Evolutionary conservation across 2,888 invertebrate genomes (phyloP), one percentile per base, ranked within the genome.

Genomic region (Cremastinae sp.): DNA sequence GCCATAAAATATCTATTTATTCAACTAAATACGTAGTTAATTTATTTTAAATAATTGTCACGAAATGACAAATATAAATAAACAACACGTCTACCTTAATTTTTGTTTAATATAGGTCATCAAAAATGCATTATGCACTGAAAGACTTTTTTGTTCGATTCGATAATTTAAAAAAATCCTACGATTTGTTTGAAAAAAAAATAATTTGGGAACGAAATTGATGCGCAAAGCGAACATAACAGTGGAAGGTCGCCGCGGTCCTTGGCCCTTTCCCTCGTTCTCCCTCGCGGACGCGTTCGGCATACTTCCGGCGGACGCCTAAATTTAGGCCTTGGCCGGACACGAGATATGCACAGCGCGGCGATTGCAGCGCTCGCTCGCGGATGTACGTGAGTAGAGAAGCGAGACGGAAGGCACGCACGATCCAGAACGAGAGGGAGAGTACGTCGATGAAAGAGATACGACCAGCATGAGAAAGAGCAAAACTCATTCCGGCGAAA

Each of bases 241-340:
- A 68, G 62, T 64, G 72, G 75, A 75, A 72, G 75, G 75, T 68
- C 75, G 68, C 68, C 51, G 51, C 58, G 56, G 62, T 64, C 61
- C 72, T 76, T 76, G 53, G 69, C 64, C 59, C 64, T 68, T 69
- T 53, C 69, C 59, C 72, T 45, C 53, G 45, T 76, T 64, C 69
- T 59, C 69, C 51, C 59, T 53, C 22, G 56, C 64, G 51, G 72
- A n/a, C 45, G 62, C 64, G 73, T 64, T 69, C 72, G 72, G 72
- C 76, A 69, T 64, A 59, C 76, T 76, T 84, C 84, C 84, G 84
- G 80, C 80, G 83, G 81, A 82, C 82, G 81, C 84, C 85, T 82
- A 85, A 84, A 84, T 84, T 85, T 85, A 82, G 82, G 82, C 81
- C 78, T 79, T 77, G 71, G 74, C 66, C 80, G 64, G 77, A 73